Conservation (phyloP, 2,113 vertebrate genomes). For the Alosa alosa region DNA sequence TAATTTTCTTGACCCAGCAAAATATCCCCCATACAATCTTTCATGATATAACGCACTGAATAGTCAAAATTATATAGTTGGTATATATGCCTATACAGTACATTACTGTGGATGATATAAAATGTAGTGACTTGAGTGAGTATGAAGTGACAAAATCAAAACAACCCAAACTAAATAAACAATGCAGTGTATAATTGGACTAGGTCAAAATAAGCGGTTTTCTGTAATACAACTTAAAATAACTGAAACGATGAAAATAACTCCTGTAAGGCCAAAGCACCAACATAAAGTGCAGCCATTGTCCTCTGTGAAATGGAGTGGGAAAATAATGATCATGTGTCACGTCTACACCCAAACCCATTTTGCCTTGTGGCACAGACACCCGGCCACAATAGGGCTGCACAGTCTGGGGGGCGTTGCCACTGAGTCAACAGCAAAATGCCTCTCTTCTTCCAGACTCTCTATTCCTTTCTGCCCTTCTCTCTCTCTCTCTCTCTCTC, state of each 20-base stretch:
- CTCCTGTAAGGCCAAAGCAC: background rate
- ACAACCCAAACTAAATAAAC: background rate
- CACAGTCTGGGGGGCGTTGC: slow-evolving; percentile 16
- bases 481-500: background rate
- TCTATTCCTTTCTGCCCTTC: background rate
- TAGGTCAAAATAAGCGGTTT: slow-evolving; percentile 1
- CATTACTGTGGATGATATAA: background rate
- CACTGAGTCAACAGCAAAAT: slow-evolving; percentile 20
- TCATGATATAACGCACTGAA: background rate
- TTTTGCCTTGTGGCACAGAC: slow-evolving; percentile 2
- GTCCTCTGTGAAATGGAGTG: slow-evolving; percentile 20
- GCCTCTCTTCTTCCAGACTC: slow-evolving; percentile 20
- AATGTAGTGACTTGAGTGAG: background rate
- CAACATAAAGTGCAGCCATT: background rate
- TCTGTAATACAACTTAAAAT: slow-evolving; percentile 2
- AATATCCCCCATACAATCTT: background rate
- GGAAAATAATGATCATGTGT: slow-evolving; percentile 27
- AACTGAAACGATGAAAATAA: background rate
- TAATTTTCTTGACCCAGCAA: background rate
- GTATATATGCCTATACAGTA: background rate
- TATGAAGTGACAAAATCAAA: background rate
- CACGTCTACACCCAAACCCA: slow-evolving; percentile 26
- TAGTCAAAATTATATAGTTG: background rate
- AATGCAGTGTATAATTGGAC: background rate
- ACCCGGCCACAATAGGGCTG: slow-evolving; percentile 16